Conservation (phyloP, 2,888 invertebrate genomes). For the Tenthredo scrophulariae region DNA sequence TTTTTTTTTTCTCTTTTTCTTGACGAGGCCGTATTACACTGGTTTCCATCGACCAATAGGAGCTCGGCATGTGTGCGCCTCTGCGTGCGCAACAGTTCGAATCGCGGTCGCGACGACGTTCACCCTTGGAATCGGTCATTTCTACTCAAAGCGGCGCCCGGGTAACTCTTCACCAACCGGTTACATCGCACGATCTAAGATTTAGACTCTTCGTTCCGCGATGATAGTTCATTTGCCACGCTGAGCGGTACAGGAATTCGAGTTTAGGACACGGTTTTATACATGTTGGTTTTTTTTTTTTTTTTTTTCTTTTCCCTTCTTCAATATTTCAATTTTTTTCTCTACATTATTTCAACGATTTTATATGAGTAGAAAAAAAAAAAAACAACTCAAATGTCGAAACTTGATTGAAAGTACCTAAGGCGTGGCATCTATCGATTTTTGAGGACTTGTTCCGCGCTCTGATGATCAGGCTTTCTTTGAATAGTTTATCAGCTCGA, state of each 20-base stretch:
- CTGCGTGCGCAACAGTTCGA: slow-evolving; percentile 50
- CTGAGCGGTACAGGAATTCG: background rate
- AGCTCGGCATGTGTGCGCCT: slow-evolving; percentile 46
- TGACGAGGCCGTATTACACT: slow-evolving; percentile 44
- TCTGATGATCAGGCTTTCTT: background rate
- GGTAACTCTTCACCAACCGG: slow-evolving; percentile 14
- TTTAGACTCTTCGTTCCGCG: background rate
- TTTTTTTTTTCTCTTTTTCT: background rate
- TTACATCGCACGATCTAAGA: background rate
- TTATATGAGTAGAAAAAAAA: background rate
- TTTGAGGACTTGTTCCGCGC: slow-evolving; percentile 14
- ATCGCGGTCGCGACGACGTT: slow-evolving; percentile 27
- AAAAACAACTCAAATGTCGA: background rate
- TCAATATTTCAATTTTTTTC: background rate
- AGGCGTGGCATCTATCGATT: slow-evolving; percentile 28
- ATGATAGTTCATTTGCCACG: background rate
- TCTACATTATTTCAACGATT: background rate
- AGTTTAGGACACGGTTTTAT: background rate
- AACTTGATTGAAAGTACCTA: slow-evolving; percentile 14
- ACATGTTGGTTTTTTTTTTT: background rate
- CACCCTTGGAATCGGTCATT: slow-evolving; percentile 50
- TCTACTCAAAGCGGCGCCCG: slow-evolving; percentile 30
- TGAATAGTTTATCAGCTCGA: background rate
- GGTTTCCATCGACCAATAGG: slow-evolving; percentile 13
- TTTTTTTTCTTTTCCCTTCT: too few species aligned